Percentiles rank a stretch among this genome's conserved stretches.
These are phyloP conservation scores for Acrocephalus arundinaceus DNA, from an alignment of 2,113 vertebrate genomes.

Conservation along the genomic window DNA sequence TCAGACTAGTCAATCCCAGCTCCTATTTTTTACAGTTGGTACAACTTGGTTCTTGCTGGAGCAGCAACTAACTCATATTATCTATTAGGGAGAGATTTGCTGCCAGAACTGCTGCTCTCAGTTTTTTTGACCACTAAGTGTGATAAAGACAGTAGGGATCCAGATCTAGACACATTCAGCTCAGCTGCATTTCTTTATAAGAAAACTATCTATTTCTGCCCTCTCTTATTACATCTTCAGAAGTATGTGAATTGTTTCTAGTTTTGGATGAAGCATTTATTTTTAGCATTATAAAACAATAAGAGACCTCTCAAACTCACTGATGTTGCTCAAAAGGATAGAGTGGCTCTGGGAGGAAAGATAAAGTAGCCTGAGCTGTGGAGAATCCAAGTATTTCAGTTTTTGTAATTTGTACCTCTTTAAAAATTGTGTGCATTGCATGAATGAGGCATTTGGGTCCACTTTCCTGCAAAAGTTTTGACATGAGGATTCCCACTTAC, in stretches of 20 bases:
- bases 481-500: background rate
- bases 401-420: background rate
- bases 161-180: background rate
- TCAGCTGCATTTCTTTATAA: background rate
- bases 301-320: background rate
- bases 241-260: background rate
- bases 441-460: background rate
- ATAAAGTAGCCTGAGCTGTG: background rate
- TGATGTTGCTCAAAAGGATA: background rate
- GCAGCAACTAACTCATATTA: background rate
- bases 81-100: background rate
- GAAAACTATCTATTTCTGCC: background rate
- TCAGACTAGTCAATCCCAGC: background rate
- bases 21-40: background rate
- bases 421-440: background rate
- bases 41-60: background rate
- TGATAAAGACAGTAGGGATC: background rate
- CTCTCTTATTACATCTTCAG: background rate
- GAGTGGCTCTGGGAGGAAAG: background rate
- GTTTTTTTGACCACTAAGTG: background rate
- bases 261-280: background rate
- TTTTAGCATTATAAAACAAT: background rate
- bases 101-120: background rate
- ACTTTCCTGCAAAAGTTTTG: background rate
- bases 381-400: background rate